phyloP scores from a whole-genome alignment of 2,888 invertebrate genomes.

The Drosophila incognita region DNA sequence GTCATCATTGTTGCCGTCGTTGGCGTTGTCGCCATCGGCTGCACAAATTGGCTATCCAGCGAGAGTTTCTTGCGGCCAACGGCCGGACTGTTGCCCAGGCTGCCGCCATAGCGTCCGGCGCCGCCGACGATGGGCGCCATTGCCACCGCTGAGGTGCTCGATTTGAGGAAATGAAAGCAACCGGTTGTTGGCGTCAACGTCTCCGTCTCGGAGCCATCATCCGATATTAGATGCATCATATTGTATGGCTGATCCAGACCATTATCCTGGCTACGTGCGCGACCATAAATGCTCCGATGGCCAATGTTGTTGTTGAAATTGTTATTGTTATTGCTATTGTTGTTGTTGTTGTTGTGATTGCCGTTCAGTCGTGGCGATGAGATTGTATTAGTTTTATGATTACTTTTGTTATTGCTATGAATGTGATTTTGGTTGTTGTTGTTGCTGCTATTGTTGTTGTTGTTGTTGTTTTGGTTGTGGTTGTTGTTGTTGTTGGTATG shows the following conservation, averaged over 20 bases:
- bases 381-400: conserved; percentile 41
- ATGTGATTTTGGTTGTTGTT: conserved; percentile 29
- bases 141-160: conserved; percentile 18
- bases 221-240: conserved; percentile 34
- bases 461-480: conserved; percentile 40
- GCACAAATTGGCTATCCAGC: conserved; percentile 80
- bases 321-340: neutral
- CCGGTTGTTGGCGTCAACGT: conserved; percentile 73
- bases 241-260: conserved; percentile 74
- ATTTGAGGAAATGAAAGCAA: conserved; percentile 81
- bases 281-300: conserved; percentile 44
- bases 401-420: conserved; percentile 32
- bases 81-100: conserved; percentile 81
- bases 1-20: conserved; percentile 18
- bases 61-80: conserved; percentile 83
- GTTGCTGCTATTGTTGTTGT: conserved; percentile 27
- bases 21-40: conserved; percentile 3
- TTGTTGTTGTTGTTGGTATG: conserved; percentile 56
- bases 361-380: conserved; percentile 56
- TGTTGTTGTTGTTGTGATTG: conserved; percentile 49
- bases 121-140: conserved; percentile 1
- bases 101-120: conserved; percentile 60
- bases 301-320: neutral
- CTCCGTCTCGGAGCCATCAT: conserved; percentile 75
- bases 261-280: conserved; percentile 82